Conservation (phyloP, 2,113 vertebrate species). For the Syrmaticus mikado region DNA sequence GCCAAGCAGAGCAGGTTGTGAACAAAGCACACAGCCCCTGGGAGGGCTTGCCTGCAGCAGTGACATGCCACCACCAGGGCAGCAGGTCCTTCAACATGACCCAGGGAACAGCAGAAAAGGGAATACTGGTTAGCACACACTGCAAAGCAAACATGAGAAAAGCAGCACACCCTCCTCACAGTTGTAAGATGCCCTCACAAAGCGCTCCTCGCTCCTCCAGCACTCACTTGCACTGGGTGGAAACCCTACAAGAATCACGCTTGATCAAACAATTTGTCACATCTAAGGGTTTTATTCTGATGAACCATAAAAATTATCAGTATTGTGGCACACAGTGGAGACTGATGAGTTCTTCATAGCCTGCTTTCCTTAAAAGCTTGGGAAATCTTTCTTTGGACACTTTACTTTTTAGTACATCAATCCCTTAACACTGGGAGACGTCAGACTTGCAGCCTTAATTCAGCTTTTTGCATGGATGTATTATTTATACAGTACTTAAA, state of each 20-base stretch:
- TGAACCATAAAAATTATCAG: neutral
- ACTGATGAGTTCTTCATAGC: neutral
- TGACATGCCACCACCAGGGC: neutral
- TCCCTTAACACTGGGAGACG: neutral
- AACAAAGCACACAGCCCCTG: neutral
- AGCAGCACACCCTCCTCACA: neutral
- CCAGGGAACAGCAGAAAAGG: neutral
- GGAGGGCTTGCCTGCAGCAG: fast-evolving
- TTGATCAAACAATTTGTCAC: neutral
- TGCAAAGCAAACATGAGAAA: neutral
- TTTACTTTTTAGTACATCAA: neutral
- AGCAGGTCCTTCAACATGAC: neutral
- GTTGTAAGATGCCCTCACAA: neutral
- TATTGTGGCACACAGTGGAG: neutral
- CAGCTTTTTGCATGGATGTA: neutral
- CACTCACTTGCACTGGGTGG: neutral
- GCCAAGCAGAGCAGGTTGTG: neutral
- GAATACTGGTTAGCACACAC: neutral
- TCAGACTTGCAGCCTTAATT: neutral
- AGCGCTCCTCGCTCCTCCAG: neutral
- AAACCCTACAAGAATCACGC: neutral
- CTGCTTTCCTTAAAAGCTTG: neutral
- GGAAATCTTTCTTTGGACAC: neutral
- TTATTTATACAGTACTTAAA: neutral
- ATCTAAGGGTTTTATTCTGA: neutral